Percentiles rank a stretch among this genome's conserved stretches.
These are phyloP conservation scores for Chionodraco myersi DNA, from an alignment of 2,113 vertebrate species.

Conservation along the genomic window DNA sequence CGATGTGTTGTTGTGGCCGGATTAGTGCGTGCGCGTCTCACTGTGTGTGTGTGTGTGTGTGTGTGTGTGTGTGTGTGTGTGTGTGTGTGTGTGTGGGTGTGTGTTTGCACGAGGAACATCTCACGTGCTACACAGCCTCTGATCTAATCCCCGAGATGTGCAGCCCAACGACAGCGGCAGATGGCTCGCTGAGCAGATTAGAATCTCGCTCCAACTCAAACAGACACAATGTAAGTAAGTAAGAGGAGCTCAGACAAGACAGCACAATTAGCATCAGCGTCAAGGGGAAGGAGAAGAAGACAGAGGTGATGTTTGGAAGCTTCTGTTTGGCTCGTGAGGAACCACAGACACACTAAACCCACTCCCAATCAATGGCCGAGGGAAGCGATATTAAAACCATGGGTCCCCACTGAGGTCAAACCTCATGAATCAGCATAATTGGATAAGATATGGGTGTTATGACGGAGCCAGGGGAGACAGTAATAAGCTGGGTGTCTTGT, in stretches of 20 bases:
- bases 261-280: not conserved
- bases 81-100: constrained; percentile 16
- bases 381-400: constrained; percentile 27
- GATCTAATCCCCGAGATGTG: constrained; percentile 65
- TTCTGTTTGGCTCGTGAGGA: constrained; percentile 21
- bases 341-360: constrained; percentile 22
- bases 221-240: constrained; percentile 59
- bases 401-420: constrained; percentile 40
- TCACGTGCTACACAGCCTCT: constrained; percentile 44
- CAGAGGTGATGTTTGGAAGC: not conserved
- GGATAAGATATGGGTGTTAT: constrained; percentile 30
- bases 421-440: constrained; percentile 45
- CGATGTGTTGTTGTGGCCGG: constrained; percentile 39
- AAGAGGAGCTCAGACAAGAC: constrained; percentile 59
- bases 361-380: constrained; percentile 11
- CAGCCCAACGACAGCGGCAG: constrained; percentile 54
- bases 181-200: constrained; percentile 74
- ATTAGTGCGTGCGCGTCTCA: constrained; percentile 11
- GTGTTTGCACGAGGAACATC: constrained; percentile 15
- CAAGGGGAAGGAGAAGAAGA: too few species aligned
- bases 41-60: constrained; percentile 12
- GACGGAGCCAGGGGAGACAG: not conserved
- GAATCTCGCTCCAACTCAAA: constrained; percentile 70
- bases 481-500: constrained; percentile 19
- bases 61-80: not conserved